Conservation (phyloP, 2,888 invertebrate species). For the Microctonus brassicae region DNA sequence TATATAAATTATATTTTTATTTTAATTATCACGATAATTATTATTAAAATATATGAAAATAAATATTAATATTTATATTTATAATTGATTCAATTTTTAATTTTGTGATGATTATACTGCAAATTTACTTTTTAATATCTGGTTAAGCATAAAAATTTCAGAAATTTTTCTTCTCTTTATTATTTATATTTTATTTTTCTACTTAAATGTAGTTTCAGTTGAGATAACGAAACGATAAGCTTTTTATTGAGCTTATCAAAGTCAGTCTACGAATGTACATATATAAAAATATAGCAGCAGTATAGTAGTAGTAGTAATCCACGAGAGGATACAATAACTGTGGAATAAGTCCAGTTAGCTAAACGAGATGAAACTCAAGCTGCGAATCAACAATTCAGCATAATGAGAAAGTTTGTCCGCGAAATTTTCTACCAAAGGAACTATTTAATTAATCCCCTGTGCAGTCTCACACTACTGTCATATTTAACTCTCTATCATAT, state of each 20-base stretch:
- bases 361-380: constrained; percentile 53
- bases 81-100: neutral
- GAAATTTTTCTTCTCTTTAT: neutral
- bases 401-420: constrained; percentile 53
- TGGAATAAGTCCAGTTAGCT: constrained; percentile 48
- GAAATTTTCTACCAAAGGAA: constrained; percentile 52
- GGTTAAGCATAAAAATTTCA: neutral
- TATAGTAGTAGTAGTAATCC: neutral
- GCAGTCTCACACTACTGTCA: constrained; percentile 1
- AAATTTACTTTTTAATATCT: neutral
- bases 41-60: neutral
- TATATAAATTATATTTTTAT: neutral
- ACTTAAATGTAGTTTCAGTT: neutral
- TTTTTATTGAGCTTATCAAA: constrained; percentile 5
- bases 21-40: neutral
- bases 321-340: neutral
- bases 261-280: neutral
- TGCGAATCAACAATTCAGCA: constrained; percentile 52
- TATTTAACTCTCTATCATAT: neutral
- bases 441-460: constrained; percentile 47
- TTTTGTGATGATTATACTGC: neutral
- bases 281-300: neutral
- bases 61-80: neutral
- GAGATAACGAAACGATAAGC: neutral
- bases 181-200: neutral